Percentiles rank a stretch among this genome's conserved stretches.
phyloP scores from a whole-genome alignment of 2,113 vertebrate genomes.

The Apistogramma diplotaenia region DNA sequence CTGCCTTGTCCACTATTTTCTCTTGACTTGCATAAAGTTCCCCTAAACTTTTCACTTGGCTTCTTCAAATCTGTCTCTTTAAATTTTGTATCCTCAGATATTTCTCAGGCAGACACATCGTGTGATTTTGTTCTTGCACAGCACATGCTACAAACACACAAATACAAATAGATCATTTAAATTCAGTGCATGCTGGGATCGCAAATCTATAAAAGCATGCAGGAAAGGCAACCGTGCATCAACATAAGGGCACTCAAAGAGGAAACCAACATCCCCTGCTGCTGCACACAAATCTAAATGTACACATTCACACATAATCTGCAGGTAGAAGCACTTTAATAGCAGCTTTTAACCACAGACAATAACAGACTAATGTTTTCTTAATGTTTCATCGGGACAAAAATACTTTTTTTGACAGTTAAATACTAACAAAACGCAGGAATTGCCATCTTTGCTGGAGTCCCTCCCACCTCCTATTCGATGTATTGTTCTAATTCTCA shows the following conservation, averaged over 20 bases:
- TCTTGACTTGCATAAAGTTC: background rate
- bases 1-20: background rate
- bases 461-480: background rate
- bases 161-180: background rate
- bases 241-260: background rate
- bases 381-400: background rate
- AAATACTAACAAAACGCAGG: background rate
- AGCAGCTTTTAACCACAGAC: background rate
- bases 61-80: background rate
- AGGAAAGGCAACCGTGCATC: constrained; percentile 1
- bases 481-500: constrained; percentile 30
- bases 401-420: constrained; percentile 17
- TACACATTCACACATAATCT: background rate
- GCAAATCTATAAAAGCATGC: background rate
- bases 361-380: constrained; percentile 4
- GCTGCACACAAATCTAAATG: background rate
- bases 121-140: background rate
- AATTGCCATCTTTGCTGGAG: background rate
- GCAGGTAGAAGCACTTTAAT: background rate
- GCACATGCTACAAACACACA: background rate
- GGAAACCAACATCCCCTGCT: background rate
- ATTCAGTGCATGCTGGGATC: background rate
- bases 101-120: background rate
- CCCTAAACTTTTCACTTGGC: background rate
- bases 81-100: background rate